Base-by-base conservation (phyloP, 2,888 invertebrate species). In the Troides aeacus region DNA sequence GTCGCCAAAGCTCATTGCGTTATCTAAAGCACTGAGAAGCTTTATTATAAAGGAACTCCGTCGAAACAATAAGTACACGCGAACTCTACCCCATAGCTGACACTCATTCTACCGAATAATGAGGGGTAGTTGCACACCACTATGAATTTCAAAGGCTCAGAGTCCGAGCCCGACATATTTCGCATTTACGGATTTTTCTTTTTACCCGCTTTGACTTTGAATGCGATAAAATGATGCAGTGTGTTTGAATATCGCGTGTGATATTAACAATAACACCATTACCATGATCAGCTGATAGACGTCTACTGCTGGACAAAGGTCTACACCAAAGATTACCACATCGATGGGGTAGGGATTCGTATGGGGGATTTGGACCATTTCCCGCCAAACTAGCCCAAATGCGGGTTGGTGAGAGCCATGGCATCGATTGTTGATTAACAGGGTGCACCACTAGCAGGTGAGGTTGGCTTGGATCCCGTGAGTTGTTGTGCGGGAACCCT, bases 101-200 rank as follows among this genome's bases (percentile, higher is more conserved):
- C 10, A 18, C 36, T 53, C 6, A 18, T 46, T 23, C 39, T 60
- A 21, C 30, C 15, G 60, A 53, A 60, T 59, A 60, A 68, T 60
- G 46, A 46, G 12, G 18, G 50, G 39, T 10, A 60, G 53, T 59
- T 39, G 39, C 39, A 62, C 57, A 57, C 18, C 23, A 50, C 62
- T 62, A 23, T 46, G 36, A 64, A 64, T 64, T 64, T 56, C 56
- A 53, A 53, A 63, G 30, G 63, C 63, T 10, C 62, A 67, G 8
- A 6, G 53, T 62, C 17, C 23, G 62, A 1, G 24, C 18, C 8
- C 18, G 18, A 56, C 24, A 23, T 42, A 64, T 62, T 67, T 24
- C 1, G 62, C 23, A n/a, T 58, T 30, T 30, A 12, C 24, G 57
- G 56, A 56, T 10, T 62, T 42, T 68, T 63, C 53, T 21, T 21